These are phyloP conservation scores for Rana temporaria DNA, from an alignment of 2,113 vertebrate genomes.

Conservation along the genomic window DNA sequence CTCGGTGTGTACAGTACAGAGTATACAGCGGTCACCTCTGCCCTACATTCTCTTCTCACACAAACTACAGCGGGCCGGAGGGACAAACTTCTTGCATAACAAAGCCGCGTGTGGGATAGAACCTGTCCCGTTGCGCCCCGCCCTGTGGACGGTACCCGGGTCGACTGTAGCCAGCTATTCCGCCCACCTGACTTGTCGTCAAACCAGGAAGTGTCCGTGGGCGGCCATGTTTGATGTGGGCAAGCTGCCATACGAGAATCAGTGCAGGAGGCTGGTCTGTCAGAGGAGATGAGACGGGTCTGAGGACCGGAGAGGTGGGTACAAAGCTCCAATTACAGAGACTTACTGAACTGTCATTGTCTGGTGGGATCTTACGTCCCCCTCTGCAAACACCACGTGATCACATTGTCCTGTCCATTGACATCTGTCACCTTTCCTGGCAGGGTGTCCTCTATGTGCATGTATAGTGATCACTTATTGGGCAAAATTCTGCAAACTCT, in stretches of 20 bases:
- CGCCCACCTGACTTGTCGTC: not conserved
- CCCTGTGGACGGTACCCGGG: not conserved
- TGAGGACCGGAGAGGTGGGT: no score
- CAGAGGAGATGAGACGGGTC: no score
- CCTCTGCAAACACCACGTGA: no score
- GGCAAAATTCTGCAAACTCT: no score
- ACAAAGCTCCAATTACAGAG: no score
- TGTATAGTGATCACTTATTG: no score
- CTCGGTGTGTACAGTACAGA: not conserved
- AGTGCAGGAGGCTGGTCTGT: no score
- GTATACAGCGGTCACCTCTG: not conserved
- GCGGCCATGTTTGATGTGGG: slow-evolving; percentile 35
- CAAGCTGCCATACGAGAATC: not conserved
- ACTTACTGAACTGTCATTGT: no score
- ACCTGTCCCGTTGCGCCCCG: not conserved
- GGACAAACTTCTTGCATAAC: not conserved
- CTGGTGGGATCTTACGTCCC: no score
- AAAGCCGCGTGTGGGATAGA: not conserved
- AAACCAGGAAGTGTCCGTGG: not conserved
- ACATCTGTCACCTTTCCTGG: no score
- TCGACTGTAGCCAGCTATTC: not conserved
- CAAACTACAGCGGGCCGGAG: not conserved
- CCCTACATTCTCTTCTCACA: not conserved
- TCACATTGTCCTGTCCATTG: no score
- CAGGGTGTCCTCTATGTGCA: no score